phyloP scores from a whole-genome alignment of 1,140 invertebrate species.

The Aphelinus certus region DNA sequence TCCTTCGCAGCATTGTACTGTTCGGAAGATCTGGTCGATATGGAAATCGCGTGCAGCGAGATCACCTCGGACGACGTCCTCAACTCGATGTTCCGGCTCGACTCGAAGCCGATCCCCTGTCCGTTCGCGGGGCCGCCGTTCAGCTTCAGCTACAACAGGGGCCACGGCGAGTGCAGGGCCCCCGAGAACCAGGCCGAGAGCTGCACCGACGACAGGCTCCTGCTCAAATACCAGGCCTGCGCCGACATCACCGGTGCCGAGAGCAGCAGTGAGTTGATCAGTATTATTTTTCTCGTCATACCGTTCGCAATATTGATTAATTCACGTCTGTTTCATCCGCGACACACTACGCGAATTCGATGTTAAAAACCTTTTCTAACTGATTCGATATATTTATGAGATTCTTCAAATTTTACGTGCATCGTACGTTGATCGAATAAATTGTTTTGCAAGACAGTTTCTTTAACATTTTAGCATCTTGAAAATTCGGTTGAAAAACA shows the following conservation, averaged over 20 bases:
- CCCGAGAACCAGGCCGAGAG: constrained; percentile 71
- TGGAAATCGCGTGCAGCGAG: constrained; percentile 63
- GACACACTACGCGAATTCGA: too few species aligned
- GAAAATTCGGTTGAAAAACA: too few species aligned
- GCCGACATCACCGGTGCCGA: constrained; percentile 70
- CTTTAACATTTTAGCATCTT: too few species aligned
- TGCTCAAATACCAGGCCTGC: constrained; percentile 75
- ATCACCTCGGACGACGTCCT: constrained; percentile 78
- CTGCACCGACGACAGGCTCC: constrained; percentile 72
- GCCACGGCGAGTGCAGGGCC: constrained; percentile 69
- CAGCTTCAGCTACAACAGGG: constrained; percentile 81
- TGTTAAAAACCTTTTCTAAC: not conserved
- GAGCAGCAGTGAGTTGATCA: constrained; percentile 61
- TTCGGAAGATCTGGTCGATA: not conserved
- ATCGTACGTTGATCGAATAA: too few species aligned
- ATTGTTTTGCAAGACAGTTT: too few species aligned
- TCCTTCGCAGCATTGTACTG: constrained; percentile 36
- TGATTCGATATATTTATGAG: not conserved
- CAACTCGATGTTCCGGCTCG: constrained; percentile 78
- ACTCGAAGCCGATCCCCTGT: constrained; percentile 73
- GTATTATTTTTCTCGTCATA: too few species aligned
- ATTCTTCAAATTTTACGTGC: too few species aligned
- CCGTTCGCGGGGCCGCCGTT: constrained; percentile 81
- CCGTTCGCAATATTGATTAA: too few species aligned
- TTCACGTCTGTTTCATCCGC: too few species aligned